A percentile compares a stretch with the other conserved stretches of the same genome.
phyloP scores from a whole-genome alignment of 2,888 invertebrate species.

The Eurois occulta region DNA sequence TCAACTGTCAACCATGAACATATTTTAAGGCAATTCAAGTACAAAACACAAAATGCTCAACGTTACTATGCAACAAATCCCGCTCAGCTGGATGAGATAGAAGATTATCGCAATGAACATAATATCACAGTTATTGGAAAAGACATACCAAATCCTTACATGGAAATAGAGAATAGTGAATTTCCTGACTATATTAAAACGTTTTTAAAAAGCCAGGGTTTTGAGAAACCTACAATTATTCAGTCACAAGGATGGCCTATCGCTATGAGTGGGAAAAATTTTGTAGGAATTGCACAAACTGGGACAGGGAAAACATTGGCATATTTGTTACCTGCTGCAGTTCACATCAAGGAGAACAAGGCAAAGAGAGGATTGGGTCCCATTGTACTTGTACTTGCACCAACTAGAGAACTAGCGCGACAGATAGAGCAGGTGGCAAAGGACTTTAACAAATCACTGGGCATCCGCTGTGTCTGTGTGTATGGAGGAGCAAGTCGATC shows the following conservation, averaged over 20 bases:
- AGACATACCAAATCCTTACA: conserved; percentile 93
- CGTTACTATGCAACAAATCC: conserved; percentile 79
- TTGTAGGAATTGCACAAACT: conserved; percentile 96
- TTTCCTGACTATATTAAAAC: conserved; percentile 94
- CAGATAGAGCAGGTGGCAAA: conserved; percentile 95
- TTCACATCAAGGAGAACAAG: conserved; percentile 95
- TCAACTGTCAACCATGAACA: conserved; percentile 65
- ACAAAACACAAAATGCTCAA: conserved; percentile 44
- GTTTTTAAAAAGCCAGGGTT: conserved; percentile 91
- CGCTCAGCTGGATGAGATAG: conserved; percentile 87
- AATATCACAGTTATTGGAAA: conserved; percentile 94
- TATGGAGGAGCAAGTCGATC: conserved; percentile 96
- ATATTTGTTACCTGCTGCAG: conserved; percentile 94
- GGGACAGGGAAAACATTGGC: conserved; percentile 95
- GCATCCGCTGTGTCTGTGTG: conserved; percentile 94
- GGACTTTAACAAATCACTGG: conserved; percentile 93
- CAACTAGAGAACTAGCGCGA: conserved; percentile 94
- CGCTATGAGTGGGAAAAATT: conserved; percentile 94
- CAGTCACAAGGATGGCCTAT: conserved; percentile 97
- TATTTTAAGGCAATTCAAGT: conserved; percentile 57
- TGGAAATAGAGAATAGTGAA: conserved; percentile 93
- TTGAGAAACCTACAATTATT: conserved; percentile 94
- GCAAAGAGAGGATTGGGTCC: conserved; percentile 94
- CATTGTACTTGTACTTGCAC: conserved; percentile 94
- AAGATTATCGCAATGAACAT: conserved; percentile 91